Conservation (phyloP, 2,888 invertebrate genomes). For the Nephrotoma flavescens region DNA sequence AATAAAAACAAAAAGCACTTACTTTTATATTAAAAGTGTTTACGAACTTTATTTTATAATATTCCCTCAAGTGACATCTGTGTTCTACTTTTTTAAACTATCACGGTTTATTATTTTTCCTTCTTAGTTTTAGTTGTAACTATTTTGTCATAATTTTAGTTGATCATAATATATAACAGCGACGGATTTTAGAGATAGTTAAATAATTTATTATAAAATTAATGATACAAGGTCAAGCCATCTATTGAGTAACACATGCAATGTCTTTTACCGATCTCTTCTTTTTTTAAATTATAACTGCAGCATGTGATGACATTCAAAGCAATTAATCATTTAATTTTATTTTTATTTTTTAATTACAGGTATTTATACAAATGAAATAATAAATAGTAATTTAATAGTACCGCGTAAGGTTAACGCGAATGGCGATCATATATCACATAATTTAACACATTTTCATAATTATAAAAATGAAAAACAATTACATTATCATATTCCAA, state of each 20-base stretch:
- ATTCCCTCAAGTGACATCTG: no score
- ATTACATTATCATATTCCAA: slow-evolving; percentile 19
- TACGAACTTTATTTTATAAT: no score
- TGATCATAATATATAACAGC: no score
- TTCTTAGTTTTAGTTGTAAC: no score
- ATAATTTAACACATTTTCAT: slow-evolving; percentile 26
- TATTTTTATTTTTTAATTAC: slow-evolving; percentile 10
- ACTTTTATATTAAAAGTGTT: no score
- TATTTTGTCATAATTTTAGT: no score
- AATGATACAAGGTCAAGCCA: background rate
- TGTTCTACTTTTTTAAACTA: no score
- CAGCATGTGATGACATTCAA: background rate
- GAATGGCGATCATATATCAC: slow-evolving; percentile 25
- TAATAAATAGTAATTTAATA: slow-evolving; percentile 24
- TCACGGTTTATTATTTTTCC: no score
- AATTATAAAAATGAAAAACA: slow-evolving; percentile 8
- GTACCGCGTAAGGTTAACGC: slow-evolving; percentile 27
- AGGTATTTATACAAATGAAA: slow-evolving; percentile 27
- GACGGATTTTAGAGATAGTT: no score
- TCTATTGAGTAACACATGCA: background rate
- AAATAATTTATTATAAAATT: no score
- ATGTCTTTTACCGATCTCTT: background rate
- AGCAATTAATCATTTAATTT: background rate
- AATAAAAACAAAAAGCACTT: no score
- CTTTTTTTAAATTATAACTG: background rate